Conservation (phyloP, 2,888 invertebrate genomes). For the Sesamia inferens region DNA sequence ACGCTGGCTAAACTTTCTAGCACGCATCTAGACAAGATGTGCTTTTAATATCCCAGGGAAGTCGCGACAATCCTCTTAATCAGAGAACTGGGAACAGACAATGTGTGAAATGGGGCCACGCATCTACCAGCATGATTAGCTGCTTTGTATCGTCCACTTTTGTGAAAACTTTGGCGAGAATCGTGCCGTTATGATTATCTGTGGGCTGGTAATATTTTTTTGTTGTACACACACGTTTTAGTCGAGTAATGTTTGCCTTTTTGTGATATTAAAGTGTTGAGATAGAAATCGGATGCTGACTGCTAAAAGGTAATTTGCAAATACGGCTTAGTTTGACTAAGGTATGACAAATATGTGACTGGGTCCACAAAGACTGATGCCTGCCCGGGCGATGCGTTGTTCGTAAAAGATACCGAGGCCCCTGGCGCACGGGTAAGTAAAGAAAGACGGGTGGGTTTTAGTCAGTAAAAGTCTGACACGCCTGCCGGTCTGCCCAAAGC, state of each 20-base stretch:
- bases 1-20: conserved; percentile 64
- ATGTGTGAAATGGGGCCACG: conserved; percentile 88
- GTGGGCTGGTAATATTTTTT: conserved; percentile 55
- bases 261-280: conserved; percentile 28
- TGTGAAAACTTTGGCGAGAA: conserved; percentile 73
- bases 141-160: conserved; percentile 84
- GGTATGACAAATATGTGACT: background rate
- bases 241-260: conserved; percentile 48
- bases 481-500: too few species aligned
- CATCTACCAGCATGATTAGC: conserved; percentile 87
- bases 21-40: conserved; percentile 77
- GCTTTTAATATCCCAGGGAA: conserved; percentile 88
- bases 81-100: conserved; percentile 86
- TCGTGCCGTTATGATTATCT: conserved; percentile 72
- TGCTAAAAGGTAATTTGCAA: background rate
- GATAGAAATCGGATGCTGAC: background rate
- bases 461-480: too few species aligned
- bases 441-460: too few species aligned
- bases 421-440: too few species aligned
- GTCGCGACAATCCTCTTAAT: conserved; percentile 90
- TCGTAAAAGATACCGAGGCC: too few species aligned
- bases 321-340: background rate
- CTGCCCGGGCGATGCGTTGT: too few species aligned
- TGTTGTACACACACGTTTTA: conserved; percentile 55
- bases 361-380: too few species aligned